phyloP scores from a whole-genome alignment of 1,140 invertebrate species.

The Melitaea cinxia region DNA sequence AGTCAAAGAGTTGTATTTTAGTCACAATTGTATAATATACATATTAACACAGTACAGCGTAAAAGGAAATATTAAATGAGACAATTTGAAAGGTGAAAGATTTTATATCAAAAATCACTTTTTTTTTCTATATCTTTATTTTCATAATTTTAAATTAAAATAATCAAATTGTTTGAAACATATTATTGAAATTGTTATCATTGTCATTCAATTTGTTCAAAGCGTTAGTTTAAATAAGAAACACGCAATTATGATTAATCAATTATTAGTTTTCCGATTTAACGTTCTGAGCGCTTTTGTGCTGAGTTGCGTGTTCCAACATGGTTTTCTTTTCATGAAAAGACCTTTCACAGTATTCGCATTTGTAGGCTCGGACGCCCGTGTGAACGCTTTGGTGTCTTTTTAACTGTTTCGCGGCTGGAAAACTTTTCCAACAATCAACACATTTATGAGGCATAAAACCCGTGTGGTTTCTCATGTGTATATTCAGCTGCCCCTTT shows the following conservation, averaged over 20 bases:
- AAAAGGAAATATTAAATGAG: no score
- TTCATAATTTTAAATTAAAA: no score
- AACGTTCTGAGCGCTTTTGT: conserved; percentile 24
- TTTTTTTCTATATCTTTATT: no score
- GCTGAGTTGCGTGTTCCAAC: conserved; percentile 32
- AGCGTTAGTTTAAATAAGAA: neutral
- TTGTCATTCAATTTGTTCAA: neutral
- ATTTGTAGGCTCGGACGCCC: conserved; percentile 41
- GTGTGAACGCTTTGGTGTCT: conserved; percentile 50
- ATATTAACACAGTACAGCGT: no score
- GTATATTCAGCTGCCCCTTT: conserved; percentile 48
- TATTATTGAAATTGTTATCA: no score
- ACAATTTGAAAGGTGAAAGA: no score
- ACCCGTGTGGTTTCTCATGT: conserved; percentile 52
- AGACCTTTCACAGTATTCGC: conserved; percentile 40
- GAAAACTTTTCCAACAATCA: conserved; percentile 47
- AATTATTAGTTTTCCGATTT: conserved; percentile 27
- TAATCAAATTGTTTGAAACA: no score
- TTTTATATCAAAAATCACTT: no score
- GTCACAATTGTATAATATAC: no score
- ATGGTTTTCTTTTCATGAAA: conserved; percentile 40
- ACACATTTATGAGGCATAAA: conserved; percentile 47
- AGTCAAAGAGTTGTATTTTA: no score
- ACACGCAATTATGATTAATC: no score
- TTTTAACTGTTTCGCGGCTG: conserved; percentile 35